Evolutionary conservation across 2,888 invertebrate species (phyloP).

Genomic region (Subacronicta megacephala): DNA sequence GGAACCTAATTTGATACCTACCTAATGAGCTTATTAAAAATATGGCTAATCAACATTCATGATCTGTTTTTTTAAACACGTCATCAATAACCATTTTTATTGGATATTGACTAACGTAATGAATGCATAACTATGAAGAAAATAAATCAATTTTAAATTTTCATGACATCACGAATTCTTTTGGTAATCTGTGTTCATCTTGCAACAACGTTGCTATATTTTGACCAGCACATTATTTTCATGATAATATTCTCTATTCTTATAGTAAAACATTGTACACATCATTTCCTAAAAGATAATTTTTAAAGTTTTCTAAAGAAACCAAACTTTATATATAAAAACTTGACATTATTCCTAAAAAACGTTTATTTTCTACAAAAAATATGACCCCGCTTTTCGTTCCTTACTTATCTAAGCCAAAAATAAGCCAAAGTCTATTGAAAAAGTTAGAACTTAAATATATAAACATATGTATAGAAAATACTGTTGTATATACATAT

Average conservation of each 20-base stretch:
- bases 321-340: conserved; percentile 45
- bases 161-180: background rate
- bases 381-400: conserved; percentile 51
- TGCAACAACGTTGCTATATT: conserved; percentile 36
- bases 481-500: conserved; percentile 53
- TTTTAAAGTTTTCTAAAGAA: conserved; percentile 59
- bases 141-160: too few relatives aligned
- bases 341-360: conserved; percentile 23
- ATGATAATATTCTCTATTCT: conserved; percentile 72
- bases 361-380: conserved; percentile 1
- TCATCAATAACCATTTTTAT: too few relatives aligned
- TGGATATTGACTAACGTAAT: too few relatives aligned
- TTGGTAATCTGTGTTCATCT: background rate
- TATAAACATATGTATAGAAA: conserved; percentile 54
- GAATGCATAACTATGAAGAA: too few relatives aligned
- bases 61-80: background rate
- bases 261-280: conserved; percentile 72
- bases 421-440: conserved; percentile 83
- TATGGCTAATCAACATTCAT: background rate
- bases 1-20: background rate
- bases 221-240: conserved; percentile 46
- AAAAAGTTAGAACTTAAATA: conserved; percentile 61
- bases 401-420: conserved; percentile 79
- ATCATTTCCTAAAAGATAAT: conserved; percentile 63
- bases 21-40: background rate